Evolutionary conservation across 2,113 vertebrate species (phyloP).

Genomic region (Eptesicus fuscus): DNA sequence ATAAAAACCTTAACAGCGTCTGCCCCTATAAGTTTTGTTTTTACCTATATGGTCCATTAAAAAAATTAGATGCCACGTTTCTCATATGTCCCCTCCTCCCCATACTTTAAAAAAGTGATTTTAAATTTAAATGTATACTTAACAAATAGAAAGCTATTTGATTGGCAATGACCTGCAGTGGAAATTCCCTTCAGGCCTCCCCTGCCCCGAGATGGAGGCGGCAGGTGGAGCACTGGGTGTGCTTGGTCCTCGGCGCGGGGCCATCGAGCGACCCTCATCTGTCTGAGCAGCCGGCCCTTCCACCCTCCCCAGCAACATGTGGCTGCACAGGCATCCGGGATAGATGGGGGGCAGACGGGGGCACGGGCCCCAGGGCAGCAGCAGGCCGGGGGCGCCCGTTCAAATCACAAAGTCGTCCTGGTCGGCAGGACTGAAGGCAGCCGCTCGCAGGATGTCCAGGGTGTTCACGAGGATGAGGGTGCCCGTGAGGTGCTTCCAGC

Average conservation of each 20-base stretch:
- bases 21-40: constrained; percentile 11
- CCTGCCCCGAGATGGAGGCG: not conserved
- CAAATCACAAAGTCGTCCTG: constrained; percentile 93
- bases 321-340: rapidly evolving
- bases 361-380: rapidly evolving
- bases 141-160: constrained; percentile 69
- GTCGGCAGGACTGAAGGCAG: constrained; percentile 89
- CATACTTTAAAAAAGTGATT: constrained; percentile 56
- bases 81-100: constrained; percentile 60
- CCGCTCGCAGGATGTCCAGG: constrained; percentile 91
- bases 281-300: not conserved
- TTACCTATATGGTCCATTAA: constrained; percentile 64
- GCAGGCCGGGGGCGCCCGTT: not conserved
- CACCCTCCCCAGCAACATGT: rapidly evolving
- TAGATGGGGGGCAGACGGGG: rapidly evolving
- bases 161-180: constrained; percentile 47
- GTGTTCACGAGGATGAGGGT: constrained; percentile 96
- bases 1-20: constrained; percentile 50
- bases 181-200: not conserved
- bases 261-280: not conserved
- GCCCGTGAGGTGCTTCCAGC: constrained; percentile 97
- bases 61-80: constrained; percentile 76
- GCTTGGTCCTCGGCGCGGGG: not conserved
- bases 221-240: rapidly evolving
- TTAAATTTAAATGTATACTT: constrained; percentile 45